Conservation (phyloP, 92 coral and sea anemone genomes). For the Galaxea fascicularis region DNA sequence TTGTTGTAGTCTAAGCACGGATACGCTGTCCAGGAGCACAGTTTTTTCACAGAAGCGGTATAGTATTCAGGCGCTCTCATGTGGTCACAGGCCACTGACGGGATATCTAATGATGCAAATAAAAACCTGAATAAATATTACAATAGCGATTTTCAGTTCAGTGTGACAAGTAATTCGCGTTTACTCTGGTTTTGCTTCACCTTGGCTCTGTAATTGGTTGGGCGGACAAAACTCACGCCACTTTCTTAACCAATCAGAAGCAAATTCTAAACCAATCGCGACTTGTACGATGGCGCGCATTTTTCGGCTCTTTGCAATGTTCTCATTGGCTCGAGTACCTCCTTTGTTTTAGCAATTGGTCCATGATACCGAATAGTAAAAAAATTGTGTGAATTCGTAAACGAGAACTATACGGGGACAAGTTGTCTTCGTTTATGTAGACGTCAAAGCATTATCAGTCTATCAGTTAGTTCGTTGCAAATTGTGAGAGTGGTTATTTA, state of each 20-base stretch:
- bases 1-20: conserved; percentile 36
- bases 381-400: too few relatives aligned
- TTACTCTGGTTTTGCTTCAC: background rate
- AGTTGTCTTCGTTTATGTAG: too few relatives aligned
- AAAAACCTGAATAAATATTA: background rate
- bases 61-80: conserved; percentile 58
- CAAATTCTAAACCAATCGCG: background rate
- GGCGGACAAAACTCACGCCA: background rate
- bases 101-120: background rate
- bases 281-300: too few relatives aligned
- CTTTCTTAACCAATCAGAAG: background rate
- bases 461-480: too few relatives aligned
- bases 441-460: too few relatives aligned
- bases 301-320: too few relatives aligned
- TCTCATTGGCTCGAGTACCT: too few relatives aligned
- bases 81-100: conserved; percentile 54
- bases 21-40: conserved; percentile 61
- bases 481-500: too few relatives aligned
- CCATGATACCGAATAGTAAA: too few relatives aligned
- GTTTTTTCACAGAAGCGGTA: conserved; percentile 48
- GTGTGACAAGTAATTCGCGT: background rate
- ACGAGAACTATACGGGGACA: too few relatives aligned
- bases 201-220: background rate
- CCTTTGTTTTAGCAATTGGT: too few relatives aligned
- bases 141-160: background rate